Base-by-base conservation (phyloP, 2,888 invertebrate species). In the Chorisops tibialis region DNA sequence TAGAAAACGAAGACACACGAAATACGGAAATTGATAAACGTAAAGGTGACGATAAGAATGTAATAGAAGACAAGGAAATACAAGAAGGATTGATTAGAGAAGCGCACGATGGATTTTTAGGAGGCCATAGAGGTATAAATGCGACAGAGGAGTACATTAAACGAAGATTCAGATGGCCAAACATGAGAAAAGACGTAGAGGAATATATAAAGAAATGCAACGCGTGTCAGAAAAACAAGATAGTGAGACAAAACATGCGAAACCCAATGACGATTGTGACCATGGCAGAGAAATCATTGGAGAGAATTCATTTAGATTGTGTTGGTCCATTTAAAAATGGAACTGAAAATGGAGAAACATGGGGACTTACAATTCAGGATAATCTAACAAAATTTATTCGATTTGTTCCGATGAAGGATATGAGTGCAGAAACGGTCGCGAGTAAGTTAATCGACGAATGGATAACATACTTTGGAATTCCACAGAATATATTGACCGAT, bases 331-430 rank as follows among this genome's bases (percentile, higher is more conserved):
- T 38, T 54, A 19, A 39, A 54, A 16, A 18, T 12, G 18, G 14
- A 14, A 35, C 5, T 30, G 18, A 14, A 6, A 24, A 51, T 4
- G n/a, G 6, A 3, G 18, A 37, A 4, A 19, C 14, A 4, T 41
- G n/a, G n/a, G n/a, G n/a, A n/a, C n/a, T 38, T 19, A 54, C n/a
- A 16, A 39, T 38, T 39, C 38, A 22, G 39, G 39, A 54, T 39
- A 19, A 39, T 39, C 19, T 38, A 19, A n/a, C 37, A 37, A 37
- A 37, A 37, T 37, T 37, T 37, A 37, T 37, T 11, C 6, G 11
- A 37, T 37, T 37, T 11, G 11, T 37, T 9, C 37, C 37, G 6
- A 9, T 37, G 11, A 9, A 6, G 11, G 11, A 37, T 11, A 6
- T 37, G 6, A 37, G 37, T 6, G 37, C 37, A 37, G 11, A 6